Percentiles rank a stretch among this genome's conserved stretches.
Evolutionary conservation across 2,113 vertebrate genomes (phyloP).

Genomic region (Notarius quadriscutis): DNA sequence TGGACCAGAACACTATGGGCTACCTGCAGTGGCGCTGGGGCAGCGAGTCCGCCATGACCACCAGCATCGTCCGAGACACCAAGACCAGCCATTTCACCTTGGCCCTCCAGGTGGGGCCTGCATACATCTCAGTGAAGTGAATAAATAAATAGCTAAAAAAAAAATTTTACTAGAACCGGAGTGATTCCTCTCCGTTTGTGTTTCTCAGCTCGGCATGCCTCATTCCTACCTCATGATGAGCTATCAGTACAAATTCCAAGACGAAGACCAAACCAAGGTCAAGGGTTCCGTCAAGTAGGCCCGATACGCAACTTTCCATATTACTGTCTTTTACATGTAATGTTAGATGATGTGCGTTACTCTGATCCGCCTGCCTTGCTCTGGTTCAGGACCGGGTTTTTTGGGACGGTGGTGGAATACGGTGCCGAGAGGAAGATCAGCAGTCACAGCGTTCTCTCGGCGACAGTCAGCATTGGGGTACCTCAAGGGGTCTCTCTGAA

Average conservation of each 20-base stretch:
- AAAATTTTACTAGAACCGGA: not conserved
- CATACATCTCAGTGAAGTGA: not conserved
- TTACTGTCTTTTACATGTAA: not conserved
- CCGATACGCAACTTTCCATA: not conserved
- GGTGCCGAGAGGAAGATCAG: conserved; percentile 96
- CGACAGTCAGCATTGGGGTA: conserved; percentile 89
- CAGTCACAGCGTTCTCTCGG: conserved; percentile 89
- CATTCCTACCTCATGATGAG: conserved; percentile 95
- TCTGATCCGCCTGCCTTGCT: conserved; percentile 1
- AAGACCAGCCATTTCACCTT: conserved; percentile 91
- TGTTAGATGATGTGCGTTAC: not conserved
- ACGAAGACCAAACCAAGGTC: conserved; percentile 92
- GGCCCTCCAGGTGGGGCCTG: conserved; percentile 82
- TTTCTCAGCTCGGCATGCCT: conserved; percentile 86
- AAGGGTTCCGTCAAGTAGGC: conserved; percentile 94
- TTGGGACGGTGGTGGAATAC: conserved; percentile 93
- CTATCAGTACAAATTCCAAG: conserved; percentile 98
- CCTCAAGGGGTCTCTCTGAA: conserved; percentile 96
- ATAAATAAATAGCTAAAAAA: not conserved
- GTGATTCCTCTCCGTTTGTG: not conserved
- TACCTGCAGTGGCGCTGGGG: conserved; percentile 97
- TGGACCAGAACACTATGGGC: conserved; percentile 95
- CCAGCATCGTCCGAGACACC: conserved; percentile 91
- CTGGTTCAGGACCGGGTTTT: conserved; percentile 85
- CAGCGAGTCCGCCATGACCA: conserved; percentile 93